These are phyloP conservation scores for Rhipidura dahli DNA, from an alignment of 2,113 vertebrate species.

Conservation along the genomic window DNA sequence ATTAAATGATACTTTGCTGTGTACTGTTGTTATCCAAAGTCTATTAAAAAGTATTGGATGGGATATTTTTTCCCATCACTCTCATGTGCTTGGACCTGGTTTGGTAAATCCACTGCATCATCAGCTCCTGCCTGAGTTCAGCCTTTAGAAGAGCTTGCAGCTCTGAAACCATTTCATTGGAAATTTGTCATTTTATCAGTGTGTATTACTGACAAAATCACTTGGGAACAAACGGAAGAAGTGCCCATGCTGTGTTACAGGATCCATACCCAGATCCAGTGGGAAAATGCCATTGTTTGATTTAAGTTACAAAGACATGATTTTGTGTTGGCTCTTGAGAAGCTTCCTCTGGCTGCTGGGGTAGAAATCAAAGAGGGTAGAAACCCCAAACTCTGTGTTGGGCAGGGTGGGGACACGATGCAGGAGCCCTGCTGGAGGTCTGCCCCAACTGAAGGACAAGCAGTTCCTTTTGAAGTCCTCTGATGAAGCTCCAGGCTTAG, in stretches of 20 bases:
- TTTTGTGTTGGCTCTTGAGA: background rate
- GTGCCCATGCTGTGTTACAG: background rate
- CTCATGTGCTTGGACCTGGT: background rate
- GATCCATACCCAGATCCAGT: background rate
- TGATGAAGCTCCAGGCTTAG: background rate
- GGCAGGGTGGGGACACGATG: fast-evolving
- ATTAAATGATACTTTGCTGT: constrained; percentile 25
- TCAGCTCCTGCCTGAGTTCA: constrained; percentile 20
- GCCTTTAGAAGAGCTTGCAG: background rate
- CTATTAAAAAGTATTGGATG: background rate
- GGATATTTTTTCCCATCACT: background rate
- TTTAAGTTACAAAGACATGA: fast-evolving
- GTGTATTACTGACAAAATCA: background rate
- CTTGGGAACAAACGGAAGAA: background rate
- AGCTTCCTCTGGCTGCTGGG: background rate
- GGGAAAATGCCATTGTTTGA: background rate
- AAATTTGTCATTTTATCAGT: background rate
- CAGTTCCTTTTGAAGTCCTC: background rate
- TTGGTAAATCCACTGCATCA: constrained; percentile 31
- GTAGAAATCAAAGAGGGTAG: background rate
- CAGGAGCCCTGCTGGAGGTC: background rate
- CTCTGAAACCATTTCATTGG: background rate
- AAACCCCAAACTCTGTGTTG: fast-evolving
- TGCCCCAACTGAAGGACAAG: background rate
- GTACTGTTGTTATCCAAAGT: constrained; percentile 35